Percentiles rank a stretch among this genome's conserved stretches.
These are phyloP conservation scores for Eugnorisma glareosa DNA, from an alignment of 2,888 invertebrate species.

Conservation along the genomic window DNA sequence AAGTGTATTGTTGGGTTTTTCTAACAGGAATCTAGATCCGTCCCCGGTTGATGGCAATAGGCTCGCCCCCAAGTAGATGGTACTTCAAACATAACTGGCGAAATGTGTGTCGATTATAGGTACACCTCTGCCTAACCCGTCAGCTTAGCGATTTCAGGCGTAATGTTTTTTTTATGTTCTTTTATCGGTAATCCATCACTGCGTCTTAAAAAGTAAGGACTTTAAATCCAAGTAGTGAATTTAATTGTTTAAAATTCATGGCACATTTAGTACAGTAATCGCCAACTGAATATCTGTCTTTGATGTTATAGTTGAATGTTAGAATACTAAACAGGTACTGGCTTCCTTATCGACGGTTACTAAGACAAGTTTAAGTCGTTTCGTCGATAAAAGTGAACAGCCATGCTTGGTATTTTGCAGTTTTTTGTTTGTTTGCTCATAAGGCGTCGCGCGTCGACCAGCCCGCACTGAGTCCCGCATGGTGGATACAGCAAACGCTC, in stretches of 20 bases:
- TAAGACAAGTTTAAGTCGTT: not conserved
- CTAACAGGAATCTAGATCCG: not conserved
- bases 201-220: constrained; percentile 3
- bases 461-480: not conserved
- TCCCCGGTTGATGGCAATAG: not conserved
- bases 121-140: not conserved
- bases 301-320: constrained; percentile 24
- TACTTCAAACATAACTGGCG: not conserved
- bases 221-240: constrained; percentile 31
- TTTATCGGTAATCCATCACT: constrained; percentile 12
- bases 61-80: not conserved
- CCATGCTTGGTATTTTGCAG: not conserved
- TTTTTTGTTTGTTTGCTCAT: not conserved
- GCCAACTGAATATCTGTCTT: constrained; percentile 35
- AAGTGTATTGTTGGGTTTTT: not conserved
- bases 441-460: not conserved
- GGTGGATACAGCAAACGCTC: not conserved
- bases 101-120: not conserved
- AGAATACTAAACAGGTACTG: constrained; percentile 39
- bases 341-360: not conserved
- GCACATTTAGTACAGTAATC: constrained; percentile 34
- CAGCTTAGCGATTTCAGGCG: not conserved
- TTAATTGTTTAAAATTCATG: constrained; percentile 31
- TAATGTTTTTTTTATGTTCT: not conserved
- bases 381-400: not conserved